Base-by-base conservation (phyloP, 2,113 vertebrate genomes). In the Cheilinus undulatus region DNA sequence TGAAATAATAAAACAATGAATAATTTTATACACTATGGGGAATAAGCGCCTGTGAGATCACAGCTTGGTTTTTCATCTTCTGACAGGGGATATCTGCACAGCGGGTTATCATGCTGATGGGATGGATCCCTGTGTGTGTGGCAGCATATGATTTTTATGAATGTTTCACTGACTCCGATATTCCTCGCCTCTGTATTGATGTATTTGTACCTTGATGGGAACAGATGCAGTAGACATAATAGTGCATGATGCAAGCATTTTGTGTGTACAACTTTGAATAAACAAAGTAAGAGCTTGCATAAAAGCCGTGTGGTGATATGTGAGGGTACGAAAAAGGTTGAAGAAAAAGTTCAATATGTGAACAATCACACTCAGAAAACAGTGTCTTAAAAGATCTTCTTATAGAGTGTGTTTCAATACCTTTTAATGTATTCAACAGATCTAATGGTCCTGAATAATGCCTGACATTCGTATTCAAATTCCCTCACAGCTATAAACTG, bases 221-320 rank as follows among this genome's bases (percentile, higher is more conserved):
- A 82, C 74, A 86, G 90, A 91, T 93, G 76, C 86, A 88, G 80
- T 86, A 75, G 52, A 76, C 78, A 87, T 85, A 90, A 88, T 76
- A 74, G 32, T 74, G 78, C 82, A 81, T 61, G 80, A 86, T 86
- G 83, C 78, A 85, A 89, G 86, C 83, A 84, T 69, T 89, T 86
- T 76, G 66, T 78, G 50, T 76, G 50, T 65, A 28, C 30, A 59
- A 38, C 69, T 59, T 34, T 32, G 28, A 46, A 65, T 22, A 54
- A 12, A 28, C 17, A 46, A 24, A 7, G 36, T 56, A 56, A 24
- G 28, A 48, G 49, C 34, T 12, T 43, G n/a, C 57, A 61, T 62
- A 23, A 60, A 19, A 66, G 45, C 57, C 52, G 9, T n/a, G 8
- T 1, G 3, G 64, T 43, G 60, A 75, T 48, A 20, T 14, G 26